Evolutionary conservation across 2,797 vertebrate genomes (phyloP).

Genomic region (Toxotes lorentzi): DNA sequence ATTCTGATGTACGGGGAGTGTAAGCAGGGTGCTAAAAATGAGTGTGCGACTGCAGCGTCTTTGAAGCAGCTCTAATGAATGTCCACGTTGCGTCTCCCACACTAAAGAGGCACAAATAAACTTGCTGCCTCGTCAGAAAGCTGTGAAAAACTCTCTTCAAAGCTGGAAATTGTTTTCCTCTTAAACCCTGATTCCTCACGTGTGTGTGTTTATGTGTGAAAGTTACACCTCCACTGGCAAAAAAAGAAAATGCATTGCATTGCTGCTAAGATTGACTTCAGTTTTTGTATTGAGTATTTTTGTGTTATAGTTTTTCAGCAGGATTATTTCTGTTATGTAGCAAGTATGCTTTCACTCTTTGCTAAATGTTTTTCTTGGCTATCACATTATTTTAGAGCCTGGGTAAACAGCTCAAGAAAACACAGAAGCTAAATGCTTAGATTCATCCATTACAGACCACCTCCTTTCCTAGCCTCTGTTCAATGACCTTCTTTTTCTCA

Average conservation of each 20-base stretch:
- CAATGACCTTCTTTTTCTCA: too few relatives aligned
- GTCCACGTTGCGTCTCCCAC: slow-evolving; percentile 38
- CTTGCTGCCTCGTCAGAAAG: slow-evolving; percentile 33
- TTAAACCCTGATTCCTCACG: slow-evolving; percentile 12
- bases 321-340: background rate
- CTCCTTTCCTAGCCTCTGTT: too few relatives aligned
- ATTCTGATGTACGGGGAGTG: slow-evolving; percentile 8
- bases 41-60: slow-evolving; percentile 17
- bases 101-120: slow-evolving; percentile 37
- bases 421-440: slow-evolving; percentile 1
- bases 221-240: slow-evolving; percentile 21
- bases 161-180: slow-evolving; percentile 28
- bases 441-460: background rate
- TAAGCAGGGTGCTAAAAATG: slow-evolving; percentile 30
- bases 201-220: slow-evolving; percentile 7
- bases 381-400: slow-evolving; percentile 4
- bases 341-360: slow-evolving; percentile 1
- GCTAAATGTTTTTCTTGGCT: background rate
- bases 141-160: slow-evolving; percentile 28
- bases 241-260: slow-evolving; percentile 11
- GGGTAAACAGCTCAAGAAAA: slow-evolving; percentile 14
- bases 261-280: slow-evolving; percentile 7
- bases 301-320: background rate
- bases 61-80: slow-evolving; percentile 49
- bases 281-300: slow-evolving; percentile 11